These are phyloP conservation scores for Ctenomys sociabilis DNA, from an alignment of 2,113 vertebrate species.

Conservation along the genomic window DNA sequence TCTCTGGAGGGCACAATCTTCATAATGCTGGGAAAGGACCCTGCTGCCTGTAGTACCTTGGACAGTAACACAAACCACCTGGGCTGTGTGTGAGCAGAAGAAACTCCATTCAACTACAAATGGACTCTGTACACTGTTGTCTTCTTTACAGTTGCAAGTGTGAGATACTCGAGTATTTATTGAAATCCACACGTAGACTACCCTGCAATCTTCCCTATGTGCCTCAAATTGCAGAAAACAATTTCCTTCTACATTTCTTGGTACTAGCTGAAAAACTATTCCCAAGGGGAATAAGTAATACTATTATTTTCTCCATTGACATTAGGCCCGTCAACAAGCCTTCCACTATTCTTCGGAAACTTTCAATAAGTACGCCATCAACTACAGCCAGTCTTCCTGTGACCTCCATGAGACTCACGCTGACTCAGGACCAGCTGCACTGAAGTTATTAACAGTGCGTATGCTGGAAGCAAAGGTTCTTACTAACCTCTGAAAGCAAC, in stretches of 20 bases:
- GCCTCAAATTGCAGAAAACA: background rate
- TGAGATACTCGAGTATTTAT: background rate
- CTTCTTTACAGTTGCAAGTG: background rate
- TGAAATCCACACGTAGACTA: background rate
- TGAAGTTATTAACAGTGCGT: background rate
- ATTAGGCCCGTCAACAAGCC: background rate
- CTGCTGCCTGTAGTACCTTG: background rate
- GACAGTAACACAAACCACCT: slow-evolving; percentile 48
- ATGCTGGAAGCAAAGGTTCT: slow-evolving; percentile 21
- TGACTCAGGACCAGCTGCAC: background rate
- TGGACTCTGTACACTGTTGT: background rate
- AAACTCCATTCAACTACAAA: background rate
- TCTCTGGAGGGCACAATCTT: background rate
- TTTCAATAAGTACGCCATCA: background rate
- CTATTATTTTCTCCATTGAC: background rate
- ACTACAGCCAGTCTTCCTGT: background rate
- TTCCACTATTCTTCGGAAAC: background rate
- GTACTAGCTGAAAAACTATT: background rate
- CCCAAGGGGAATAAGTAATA: background rate
- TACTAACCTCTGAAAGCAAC: slow-evolving; percentile 6
- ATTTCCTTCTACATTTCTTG: slow-evolving; percentile 13
- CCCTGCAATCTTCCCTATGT: background rate
- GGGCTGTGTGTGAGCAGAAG: background rate
- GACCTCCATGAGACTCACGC: background rate
- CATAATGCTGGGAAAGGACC: background rate